Evolutionary conservation across 2,888 invertebrate species (phyloP).

Genomic region (Drosophila mulleri): DNA sequence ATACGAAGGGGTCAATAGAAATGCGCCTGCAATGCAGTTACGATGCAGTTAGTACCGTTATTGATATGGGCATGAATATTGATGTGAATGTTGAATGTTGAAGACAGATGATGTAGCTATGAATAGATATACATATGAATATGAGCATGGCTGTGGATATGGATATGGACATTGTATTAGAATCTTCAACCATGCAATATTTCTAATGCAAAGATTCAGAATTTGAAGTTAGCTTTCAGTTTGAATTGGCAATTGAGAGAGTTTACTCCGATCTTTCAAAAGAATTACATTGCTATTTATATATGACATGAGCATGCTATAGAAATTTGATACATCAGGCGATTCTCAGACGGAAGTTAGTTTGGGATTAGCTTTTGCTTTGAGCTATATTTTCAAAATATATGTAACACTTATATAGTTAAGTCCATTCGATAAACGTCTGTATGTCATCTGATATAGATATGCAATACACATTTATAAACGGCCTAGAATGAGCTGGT

Average conservation of each 20-base stretch:
- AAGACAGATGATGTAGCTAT: neutral
- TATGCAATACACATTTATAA: no score
- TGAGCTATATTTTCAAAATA: neutral
- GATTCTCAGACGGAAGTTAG: neutral
- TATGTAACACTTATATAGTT: neutral
- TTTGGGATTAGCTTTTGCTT: neutral
- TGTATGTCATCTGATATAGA: no score
- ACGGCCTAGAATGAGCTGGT: no score
- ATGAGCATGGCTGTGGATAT: neutral
- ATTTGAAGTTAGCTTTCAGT: neutral
- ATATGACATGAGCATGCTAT: neutral
- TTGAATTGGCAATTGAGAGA: neutral
- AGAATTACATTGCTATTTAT: neutral
- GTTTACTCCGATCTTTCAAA: neutral
- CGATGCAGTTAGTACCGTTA: slow-evolving; percentile 27
- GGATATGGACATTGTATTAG: neutral
- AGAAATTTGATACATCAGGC: neutral
- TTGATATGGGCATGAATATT: neutral
- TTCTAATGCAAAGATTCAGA: neutral
- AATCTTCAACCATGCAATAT: neutral
- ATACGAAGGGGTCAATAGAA: slow-evolving; percentile 93
- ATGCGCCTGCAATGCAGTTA: slow-evolving; percentile 87
- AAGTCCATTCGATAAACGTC: no score
- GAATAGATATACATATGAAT: neutral
- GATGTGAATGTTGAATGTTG: no score